These are phyloP conservation scores for Oscheius sp. DNA, from an alignment of 2,888 invertebrate genomes.

Conservation along the genomic window DNA sequence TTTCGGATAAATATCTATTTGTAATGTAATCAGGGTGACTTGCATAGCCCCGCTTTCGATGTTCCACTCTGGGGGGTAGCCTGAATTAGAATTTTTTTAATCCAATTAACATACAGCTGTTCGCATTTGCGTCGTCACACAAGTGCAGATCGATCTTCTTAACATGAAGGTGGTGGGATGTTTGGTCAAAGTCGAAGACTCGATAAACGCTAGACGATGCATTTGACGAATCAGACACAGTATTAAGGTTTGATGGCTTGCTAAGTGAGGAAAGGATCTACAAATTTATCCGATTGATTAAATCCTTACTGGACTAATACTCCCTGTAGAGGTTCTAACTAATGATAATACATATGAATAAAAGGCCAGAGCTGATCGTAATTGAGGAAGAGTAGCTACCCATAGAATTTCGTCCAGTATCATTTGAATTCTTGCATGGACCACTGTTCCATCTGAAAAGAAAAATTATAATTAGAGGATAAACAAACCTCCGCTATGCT, in stretches of 20 bases:
- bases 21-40: constrained; percentile 77
- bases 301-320: constrained; percentile 23
- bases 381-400: constrained; percentile 77
- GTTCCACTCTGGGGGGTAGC: constrained; percentile 66
- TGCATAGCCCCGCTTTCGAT: constrained; percentile 89
- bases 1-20: constrained; percentile 86
- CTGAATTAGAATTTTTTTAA: constrained; percentile 36
- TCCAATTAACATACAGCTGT: constrained; percentile 38
- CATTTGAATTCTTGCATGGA: constrained; percentile 88
- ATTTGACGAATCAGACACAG: not conserved
- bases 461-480: not conserved
- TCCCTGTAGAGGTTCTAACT: constrained; percentile 77
- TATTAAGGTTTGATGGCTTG: not conserved
- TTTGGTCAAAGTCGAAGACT: constrained; percentile 91
- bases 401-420: constrained; percentile 94
- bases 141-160: constrained; percentile 93
- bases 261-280: constrained; percentile 1
- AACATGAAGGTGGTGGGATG: constrained; percentile 88
- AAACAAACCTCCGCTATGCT: constrained; percentile 72
- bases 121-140: constrained; percentile 81
- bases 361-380: constrained; percentile 77
- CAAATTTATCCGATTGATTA: not conserved
- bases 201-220: constrained; percentile 29
- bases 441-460: constrained; percentile 85
- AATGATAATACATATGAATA: constrained; percentile 84